Evolutionary conservation across 2,113 vertebrate genomes (phyloP), one percentile per base, ranked within the genome.

Genomic region (Cariama cristata): DNA sequence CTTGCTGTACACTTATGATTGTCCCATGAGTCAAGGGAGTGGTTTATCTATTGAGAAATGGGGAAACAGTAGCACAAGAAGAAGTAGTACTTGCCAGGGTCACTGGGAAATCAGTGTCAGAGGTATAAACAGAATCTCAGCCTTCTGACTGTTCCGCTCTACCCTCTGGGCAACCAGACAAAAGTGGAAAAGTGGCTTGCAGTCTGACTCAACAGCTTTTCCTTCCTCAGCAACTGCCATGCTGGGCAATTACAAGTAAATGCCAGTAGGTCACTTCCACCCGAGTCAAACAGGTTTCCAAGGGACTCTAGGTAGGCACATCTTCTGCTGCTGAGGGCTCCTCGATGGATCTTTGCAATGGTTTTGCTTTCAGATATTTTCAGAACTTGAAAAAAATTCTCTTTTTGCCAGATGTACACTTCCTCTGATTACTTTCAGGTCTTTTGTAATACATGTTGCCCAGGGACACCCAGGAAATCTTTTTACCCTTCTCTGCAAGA

Each of bases 151-250:
- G 77, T 60, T 81, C 77, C 50, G 76, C 35, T 96, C 89, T 96
- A 32, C 91, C 91, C 89, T 94, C 93, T 87, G 89, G 91, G 91
- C 64, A 82, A 71, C 49, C 62, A 94, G 86, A 91, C 83, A 84
- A 21, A 94, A 84, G 92, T 97, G 83, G 88, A 93, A 68, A 89
- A 85, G 76, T 88, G 91, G 89, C 84, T 90, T 95, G 59, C 38
- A 45, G 14, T 38, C 32, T 96, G 96, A 95, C 84, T 97, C 93
- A 97, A 85, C 45, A 73, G 89, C 91, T 94, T 91, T 97, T 96
- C 76, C 96, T 95, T 96, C 95, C 95, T 91, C 80, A 87, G 49
- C 83, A 58, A 42, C 56, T 91, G 88, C 80, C 69, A 81, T 32
- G 73, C 64, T 75, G 88, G 88, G 83, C 84, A 95, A 89, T 92